A percentile compares a stretch with the other conserved stretches of the same genome.
These are phyloP conservation scores for Lota lota DNA, from an alignment of 2,113 vertebrate species.

Conservation along the genomic window DNA sequence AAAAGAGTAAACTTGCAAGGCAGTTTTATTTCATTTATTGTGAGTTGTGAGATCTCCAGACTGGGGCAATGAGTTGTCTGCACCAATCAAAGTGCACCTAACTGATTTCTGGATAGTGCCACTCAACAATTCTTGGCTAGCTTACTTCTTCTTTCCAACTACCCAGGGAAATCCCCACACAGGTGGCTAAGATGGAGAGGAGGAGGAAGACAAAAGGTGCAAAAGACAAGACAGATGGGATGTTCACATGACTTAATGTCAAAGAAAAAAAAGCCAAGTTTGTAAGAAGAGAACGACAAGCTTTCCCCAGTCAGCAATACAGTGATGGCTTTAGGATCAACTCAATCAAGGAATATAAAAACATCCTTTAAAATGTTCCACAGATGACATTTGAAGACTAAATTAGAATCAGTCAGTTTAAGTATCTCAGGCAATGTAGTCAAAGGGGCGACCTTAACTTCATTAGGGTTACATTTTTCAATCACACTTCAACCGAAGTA, in stretches of 20 bases:
- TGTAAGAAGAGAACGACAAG: slow-evolving; percentile 49
- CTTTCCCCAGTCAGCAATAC: slow-evolving; percentile 22
- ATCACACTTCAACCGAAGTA: too few relatives aligned
- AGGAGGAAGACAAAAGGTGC: slow-evolving; percentile 19
- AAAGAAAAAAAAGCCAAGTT: slow-evolving; percentile 52
- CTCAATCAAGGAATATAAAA: slow-evolving; percentile 50
- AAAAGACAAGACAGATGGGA: slow-evolving; percentile 61
- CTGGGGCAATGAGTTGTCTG: too few relatives aligned
- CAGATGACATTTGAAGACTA: too few relatives aligned
- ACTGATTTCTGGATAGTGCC: slow-evolving; percentile 30
- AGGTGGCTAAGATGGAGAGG: slow-evolving; percentile 26
- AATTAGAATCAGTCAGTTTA: too few relatives aligned
- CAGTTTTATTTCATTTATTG: background rate
- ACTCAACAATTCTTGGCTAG: slow-evolving; percentile 26
- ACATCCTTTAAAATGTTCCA: too few relatives aligned
- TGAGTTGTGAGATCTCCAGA: background rate
- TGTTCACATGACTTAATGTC: slow-evolving; percentile 62
- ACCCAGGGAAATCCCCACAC: slow-evolving; percentile 41
- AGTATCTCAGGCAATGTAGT: too few relatives aligned
- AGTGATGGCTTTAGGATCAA: slow-evolving; percentile 20
- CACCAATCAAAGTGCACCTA: too few relatives aligned
- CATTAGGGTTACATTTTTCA: too few relatives aligned
- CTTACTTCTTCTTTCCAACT: slow-evolving; percentile 20
- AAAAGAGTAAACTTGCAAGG: slow-evolving; percentile 19
- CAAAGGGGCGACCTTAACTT: too few relatives aligned